These are phyloP conservation scores for Microhierax caerulescens DNA, from an alignment of 2,797 vertebrate species.

Conservation along the genomic window DNA sequence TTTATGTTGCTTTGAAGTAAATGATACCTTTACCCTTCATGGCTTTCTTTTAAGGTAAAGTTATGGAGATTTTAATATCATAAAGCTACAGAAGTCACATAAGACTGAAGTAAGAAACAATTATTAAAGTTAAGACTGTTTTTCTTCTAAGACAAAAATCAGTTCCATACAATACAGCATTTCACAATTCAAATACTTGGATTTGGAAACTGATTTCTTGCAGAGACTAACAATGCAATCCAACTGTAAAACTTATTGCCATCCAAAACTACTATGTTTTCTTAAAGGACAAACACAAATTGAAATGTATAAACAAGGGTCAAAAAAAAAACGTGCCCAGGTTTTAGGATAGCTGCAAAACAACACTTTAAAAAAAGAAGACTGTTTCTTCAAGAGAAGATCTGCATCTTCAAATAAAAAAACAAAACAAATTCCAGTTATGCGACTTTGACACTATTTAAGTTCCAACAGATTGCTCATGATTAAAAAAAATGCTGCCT, in stretches of 20 bases:
- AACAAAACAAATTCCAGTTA: neutral
- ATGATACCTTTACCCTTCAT: neutral
- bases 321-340: accelerated
- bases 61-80: neutral
- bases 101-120: neutral
- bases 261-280: neutral
- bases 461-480: neutral
- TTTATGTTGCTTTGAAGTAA: neutral
- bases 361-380: accelerated
- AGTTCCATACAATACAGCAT: neutral
- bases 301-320: neutral
- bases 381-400: neutral
- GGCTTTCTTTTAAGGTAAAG: neutral
- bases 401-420: neutral
- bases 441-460: neutral
- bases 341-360: neutral
- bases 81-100: neutral
- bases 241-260: neutral
- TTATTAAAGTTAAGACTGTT: neutral
- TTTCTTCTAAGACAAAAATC: neutral
- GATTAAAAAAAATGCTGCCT: neutral
- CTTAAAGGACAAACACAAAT: neutral
- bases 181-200: neutral
- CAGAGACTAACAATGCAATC: neutral
- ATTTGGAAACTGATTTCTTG: neutral